Conservation (phyloP, 2,888 invertebrate species). For the Polydrusus tereticollis region DNA sequence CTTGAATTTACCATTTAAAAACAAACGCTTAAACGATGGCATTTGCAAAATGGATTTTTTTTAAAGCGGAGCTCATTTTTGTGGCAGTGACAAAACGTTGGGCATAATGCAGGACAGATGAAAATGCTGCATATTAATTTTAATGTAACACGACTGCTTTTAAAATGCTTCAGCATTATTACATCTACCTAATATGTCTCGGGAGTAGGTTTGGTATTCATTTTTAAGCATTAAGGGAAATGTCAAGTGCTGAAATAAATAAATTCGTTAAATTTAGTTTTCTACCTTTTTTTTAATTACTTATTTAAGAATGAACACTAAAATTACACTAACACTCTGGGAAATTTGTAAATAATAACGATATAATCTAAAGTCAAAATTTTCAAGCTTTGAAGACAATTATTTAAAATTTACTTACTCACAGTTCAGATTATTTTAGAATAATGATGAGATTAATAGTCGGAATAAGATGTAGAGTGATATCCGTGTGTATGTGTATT, state of each 20-base stretch:
- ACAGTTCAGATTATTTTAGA: too few species aligned
- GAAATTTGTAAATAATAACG: too few species aligned
- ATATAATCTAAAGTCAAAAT: too few species aligned
- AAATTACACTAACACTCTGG: too few species aligned
- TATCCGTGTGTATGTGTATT: too few species aligned
- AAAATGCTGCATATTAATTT: slow-evolving; percentile 43
- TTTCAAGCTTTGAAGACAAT: too few species aligned
- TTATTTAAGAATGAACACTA: too few species aligned
- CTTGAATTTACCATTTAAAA: background rate
- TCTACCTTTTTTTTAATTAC: too few species aligned
- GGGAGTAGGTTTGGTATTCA: slow-evolving; percentile 29
- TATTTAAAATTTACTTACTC: too few species aligned
- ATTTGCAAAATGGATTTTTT: slow-evolving; percentile 2
- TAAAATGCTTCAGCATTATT: slow-evolving; percentile 40
- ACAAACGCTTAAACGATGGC: background rate
- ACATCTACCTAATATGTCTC: slow-evolving; percentile 35
- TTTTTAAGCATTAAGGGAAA: slow-evolving; percentile 21
- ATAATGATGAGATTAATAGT: too few species aligned
- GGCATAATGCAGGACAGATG: slow-evolving; percentile 33
- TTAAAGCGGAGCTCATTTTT: slow-evolving; percentile 9
- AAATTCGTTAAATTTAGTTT: slow-evolving; percentile 19
- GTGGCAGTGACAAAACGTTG: slow-evolving; percentile 27
- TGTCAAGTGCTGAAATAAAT: slow-evolving; percentile 15
- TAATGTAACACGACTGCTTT: slow-evolving; percentile 42
- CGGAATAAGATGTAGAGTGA: too few species aligned